Base-by-base conservation (phyloP, 1,140 invertebrate genomes). In the Cataglyphis hispanica region DNA sequence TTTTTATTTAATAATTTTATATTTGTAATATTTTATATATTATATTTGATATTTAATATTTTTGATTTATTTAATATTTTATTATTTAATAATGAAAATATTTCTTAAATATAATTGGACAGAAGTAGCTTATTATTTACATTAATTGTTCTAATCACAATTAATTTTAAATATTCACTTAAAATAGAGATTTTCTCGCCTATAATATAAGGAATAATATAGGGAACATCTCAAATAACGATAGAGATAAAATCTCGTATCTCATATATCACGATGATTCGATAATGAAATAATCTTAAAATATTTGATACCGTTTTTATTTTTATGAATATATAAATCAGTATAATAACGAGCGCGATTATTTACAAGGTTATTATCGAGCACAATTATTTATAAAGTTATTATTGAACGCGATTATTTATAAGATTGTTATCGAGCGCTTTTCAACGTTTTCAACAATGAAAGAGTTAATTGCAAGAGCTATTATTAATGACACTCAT, bases 71-170 rank as follows among this genome's bases (percentile, higher is more conserved):
- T 27, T 5, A 22, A 50, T 11, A 69, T 70, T 5, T n/a, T 19
- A 70, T 56, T 69, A 25, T 1, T 10, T 0, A 56, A 8, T 67
- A 80, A 53, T 67, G 43, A 53, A 69, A 58, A 40, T 13, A 22
- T 13, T 56, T 19, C 16, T 66, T 69, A 22, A 40, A 40, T 25
- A 27, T 56, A 80, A 69, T 80, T 80, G 16, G n/a, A 80, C 1
- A 16, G 4, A 40, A 25, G 7, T 4, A 70, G 19, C 13, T 7
- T 46, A 19, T 19, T 77, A 64, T 11, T 27, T 77, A 64, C 6
- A 46, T 43, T 76, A 4, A 67, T 40, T 31, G 11, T 19, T 25
- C 16, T 46, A 16, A 53, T 22, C n/a, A 19, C 16, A 67, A 25
- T 46, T 66, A 50, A 78, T 37, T 22, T 37, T 4, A 8, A 43